Evolutionary conservation across 64 coral and sea anemone genomes (phyloP).

Genomic region (Actinia tenebrosa): DNA sequence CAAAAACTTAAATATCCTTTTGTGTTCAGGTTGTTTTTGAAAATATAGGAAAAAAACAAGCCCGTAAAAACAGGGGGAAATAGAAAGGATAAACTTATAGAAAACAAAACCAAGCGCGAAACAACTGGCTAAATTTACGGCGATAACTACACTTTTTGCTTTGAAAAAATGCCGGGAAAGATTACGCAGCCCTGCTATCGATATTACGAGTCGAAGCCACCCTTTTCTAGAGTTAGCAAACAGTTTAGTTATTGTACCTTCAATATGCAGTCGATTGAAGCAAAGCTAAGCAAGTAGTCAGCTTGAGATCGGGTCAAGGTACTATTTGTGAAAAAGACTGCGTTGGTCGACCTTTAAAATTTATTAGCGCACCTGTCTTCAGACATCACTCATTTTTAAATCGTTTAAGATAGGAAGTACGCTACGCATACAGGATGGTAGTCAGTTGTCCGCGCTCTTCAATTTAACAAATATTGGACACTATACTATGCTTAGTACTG

Average conservation of each 20-base stretch:
- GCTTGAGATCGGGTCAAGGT: background rate
- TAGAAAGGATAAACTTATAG: too few relatives aligned
- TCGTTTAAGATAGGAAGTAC: background rate
- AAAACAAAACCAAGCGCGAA: too few relatives aligned
- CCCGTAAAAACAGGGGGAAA: too few relatives aligned
- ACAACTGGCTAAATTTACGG: too few relatives aligned
- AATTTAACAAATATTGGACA: background rate
- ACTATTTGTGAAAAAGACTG: background rate
- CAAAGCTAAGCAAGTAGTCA: background rate
- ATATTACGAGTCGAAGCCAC: too few relatives aligned
- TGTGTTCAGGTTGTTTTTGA: too few relatives aligned
- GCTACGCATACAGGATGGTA: background rate
- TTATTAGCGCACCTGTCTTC: background rate
- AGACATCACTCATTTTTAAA: background rate
- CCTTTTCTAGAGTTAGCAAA: too few relatives aligned
- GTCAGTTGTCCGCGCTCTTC: background rate
- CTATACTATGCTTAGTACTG: background rate
- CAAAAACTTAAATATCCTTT: too few relatives aligned
- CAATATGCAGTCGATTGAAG: background rate
- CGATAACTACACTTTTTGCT: too few relatives aligned
- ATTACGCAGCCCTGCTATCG: too few relatives aligned
- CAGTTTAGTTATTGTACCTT: background rate
- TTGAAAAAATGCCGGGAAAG: too few relatives aligned
- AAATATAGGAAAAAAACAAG: too few relatives aligned
- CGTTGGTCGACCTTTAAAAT: background rate